phyloP scores from a whole-genome alignment of 2,888 invertebrate species.

The Muscina levida region DNA sequence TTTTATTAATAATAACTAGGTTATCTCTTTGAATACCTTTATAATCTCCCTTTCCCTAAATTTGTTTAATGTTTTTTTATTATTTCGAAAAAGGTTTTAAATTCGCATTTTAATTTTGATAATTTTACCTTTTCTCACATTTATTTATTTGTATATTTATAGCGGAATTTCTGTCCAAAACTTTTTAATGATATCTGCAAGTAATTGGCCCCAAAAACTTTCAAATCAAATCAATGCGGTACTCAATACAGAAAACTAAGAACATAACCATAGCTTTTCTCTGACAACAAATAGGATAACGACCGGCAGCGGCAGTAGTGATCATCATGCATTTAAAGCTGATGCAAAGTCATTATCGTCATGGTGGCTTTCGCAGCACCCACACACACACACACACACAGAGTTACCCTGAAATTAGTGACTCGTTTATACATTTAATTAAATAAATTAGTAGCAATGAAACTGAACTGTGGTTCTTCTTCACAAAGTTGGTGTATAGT shows the following conservation, averaged over 20 bases:
- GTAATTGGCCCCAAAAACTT: conserved; percentile 4
- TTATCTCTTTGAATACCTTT: no score
- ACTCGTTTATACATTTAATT: conserved; percentile 65
- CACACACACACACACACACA: conserved; percentile 52
- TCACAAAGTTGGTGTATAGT: no score
- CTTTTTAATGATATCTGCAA: not conserved
- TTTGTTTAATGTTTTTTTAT: no score
- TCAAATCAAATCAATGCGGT: not conserved
- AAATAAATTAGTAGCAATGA: conserved; percentile 59
- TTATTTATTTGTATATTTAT: no score
- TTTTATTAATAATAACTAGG: no score
- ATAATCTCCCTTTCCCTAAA: no score
- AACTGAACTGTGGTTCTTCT: not conserved
- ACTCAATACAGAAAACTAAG: no score
- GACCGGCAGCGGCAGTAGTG: no score
- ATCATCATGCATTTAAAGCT: no score
- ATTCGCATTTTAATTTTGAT: not conserved
- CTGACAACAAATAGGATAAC: not conserved
- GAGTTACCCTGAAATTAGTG: conserved; percentile 55
- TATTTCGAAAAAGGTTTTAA: not conserved
- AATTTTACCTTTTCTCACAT: not conserved
- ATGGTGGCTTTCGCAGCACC: not conserved
- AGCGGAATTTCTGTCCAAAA: no score
- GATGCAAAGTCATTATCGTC: not conserved
- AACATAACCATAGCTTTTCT: no score